A percentile compares a stretch with the other conserved stretches of the same genome.
phyloP scores from a whole-genome alignment of 2,888 invertebrate species.

The Lasioglossum calceatum region DNA sequence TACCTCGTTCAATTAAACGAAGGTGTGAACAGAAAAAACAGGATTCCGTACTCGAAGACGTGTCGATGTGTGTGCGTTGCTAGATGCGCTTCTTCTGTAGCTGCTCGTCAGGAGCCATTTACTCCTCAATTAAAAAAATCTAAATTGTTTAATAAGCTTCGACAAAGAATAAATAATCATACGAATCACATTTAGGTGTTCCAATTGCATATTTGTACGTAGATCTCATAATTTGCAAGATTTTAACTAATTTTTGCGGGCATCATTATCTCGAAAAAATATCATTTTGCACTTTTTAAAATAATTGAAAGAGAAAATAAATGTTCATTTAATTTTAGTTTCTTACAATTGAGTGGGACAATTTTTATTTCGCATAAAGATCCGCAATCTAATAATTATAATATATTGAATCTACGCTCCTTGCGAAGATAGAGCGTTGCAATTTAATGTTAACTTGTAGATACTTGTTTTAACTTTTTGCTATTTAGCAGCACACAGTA shows the following conservation, averaged over 20 bases:
- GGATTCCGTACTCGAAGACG: not conserved
- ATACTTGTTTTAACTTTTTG: not conserved
- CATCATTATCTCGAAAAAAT: not conserved
- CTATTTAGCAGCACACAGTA: not conserved
- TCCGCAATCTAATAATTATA: not conserved
- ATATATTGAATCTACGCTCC: not conserved
- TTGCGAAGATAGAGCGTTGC: too few relatives aligned
- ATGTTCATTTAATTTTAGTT: not conserved
- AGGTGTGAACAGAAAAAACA: constrained; percentile 6
- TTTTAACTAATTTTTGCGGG: not conserved
- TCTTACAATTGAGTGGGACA: not conserved
- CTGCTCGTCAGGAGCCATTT: not conserved
- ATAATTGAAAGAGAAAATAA: not conserved
- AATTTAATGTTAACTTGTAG: too few relatives aligned
- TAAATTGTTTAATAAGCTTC: too few relatives aligned
- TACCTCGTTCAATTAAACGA: not conserved
- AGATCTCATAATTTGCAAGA: not conserved
- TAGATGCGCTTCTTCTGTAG: not conserved
- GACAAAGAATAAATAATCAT: not conserved
- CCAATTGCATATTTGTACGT: not conserved
- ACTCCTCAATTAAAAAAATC: not conserved
- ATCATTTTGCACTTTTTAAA: too few relatives aligned
- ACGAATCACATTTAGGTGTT: not conserved
- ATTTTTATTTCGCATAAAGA: not conserved
- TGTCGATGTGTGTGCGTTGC: not conserved